phyloP scores from a whole-genome alignment of 2,113 vertebrate genomes.

The Oreochromis tanganicae region DNA sequence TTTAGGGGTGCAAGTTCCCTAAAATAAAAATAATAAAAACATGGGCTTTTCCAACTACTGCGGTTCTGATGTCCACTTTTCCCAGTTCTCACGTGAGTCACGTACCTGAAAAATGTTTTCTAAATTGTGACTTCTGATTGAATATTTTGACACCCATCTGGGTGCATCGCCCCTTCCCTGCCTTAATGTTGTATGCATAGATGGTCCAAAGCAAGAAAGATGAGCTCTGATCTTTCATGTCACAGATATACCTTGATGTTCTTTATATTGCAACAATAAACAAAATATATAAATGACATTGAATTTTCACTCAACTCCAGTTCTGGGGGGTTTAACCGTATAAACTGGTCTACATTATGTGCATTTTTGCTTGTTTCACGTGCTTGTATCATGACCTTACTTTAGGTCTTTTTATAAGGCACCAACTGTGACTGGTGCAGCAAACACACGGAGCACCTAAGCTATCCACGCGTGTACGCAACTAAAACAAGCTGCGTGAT shows the following conservation, averaged over 20 bases:
- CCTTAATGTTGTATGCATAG: background rate
- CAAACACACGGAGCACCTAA: background rate
- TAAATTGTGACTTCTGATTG: background rate
- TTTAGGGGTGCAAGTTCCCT: background rate
- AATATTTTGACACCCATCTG: background rate
- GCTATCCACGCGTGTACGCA: background rate
- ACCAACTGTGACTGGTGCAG: background rate
- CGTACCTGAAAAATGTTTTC: background rate
- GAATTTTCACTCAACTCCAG: background rate
- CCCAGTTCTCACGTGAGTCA: background rate
- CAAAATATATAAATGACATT: accelerated
- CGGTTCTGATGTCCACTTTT: background rate
- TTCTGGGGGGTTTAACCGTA: background rate
- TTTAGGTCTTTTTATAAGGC: background rate
- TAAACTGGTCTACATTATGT: too few species aligned
- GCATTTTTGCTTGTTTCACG: background rate
- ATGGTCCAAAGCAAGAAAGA: background rate
- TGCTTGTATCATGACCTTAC: background rate
- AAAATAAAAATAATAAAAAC: background rate
- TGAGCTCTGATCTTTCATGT: background rate
- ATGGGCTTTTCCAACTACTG: background rate
- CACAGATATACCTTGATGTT: too few species aligned
- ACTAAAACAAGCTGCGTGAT: background rate
- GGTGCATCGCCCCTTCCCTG: background rate
- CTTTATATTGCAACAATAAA: background rate